phyloP scores from a whole-genome alignment of 2,888 invertebrate genomes.

The Oasisia sp. region DNA sequence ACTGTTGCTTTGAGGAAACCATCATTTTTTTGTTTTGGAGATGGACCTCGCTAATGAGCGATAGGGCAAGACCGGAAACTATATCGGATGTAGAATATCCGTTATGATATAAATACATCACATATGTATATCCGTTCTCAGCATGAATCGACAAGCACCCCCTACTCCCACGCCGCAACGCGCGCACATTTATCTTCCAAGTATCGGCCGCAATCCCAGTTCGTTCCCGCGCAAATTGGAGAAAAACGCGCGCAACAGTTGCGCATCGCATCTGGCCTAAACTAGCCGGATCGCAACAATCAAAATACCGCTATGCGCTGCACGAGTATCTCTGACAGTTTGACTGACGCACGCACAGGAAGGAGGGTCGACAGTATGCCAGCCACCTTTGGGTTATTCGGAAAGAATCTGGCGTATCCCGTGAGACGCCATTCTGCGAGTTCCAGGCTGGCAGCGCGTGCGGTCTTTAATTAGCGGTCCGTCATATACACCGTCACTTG shows the following conservation, averaged over 20 bases:
- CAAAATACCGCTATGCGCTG: neutral
- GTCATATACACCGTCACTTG: neutral
- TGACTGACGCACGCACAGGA: neutral
- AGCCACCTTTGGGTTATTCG: neutral
- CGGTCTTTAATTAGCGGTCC: neutral
- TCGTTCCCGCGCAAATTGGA: neutral
- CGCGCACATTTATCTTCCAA: neutral
- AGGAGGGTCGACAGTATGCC: neutral
- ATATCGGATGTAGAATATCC: constrained; percentile 3
- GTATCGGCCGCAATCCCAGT: neutral
- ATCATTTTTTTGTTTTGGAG: neutral
- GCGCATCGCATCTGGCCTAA: neutral
- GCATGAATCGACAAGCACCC: neutral
- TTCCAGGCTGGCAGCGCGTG: neutral
- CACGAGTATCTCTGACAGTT: neutral
- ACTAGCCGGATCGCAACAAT: neutral
- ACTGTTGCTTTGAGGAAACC: neutral
- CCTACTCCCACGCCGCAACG: constrained; percentile 6
- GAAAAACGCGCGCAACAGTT: neutral
- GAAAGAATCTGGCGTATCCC: neutral
- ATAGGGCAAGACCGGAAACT: neutral
- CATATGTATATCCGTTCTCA: neutral
- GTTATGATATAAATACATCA: constrained; percentile 17
- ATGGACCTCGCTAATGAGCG: neutral
- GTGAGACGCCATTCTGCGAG: constrained; percentile 12